phyloP scores from a whole-genome alignment of 2,113 vertebrate genomes.

The Merops nubicus region DNA sequence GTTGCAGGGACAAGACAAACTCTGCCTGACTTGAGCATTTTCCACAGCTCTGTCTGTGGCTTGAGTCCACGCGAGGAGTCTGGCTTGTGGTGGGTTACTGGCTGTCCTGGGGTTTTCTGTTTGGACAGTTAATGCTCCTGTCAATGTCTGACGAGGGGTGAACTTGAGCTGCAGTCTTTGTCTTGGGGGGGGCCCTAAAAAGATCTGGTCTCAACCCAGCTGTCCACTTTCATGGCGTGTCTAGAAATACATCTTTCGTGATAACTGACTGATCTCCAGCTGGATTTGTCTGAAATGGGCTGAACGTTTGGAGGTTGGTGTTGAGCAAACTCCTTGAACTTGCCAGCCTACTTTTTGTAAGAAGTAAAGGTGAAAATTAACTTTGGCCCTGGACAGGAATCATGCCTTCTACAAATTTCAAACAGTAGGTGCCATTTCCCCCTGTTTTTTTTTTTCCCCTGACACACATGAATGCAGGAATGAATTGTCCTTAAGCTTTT shows the following conservation, averaged over 20 bases:
- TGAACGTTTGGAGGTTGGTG: background rate
- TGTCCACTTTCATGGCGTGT: background rate
- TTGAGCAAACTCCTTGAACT: background rate
- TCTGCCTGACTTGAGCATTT: background rate
- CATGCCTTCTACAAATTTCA: background rate
- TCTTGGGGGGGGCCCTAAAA: background rate
- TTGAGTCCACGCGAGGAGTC: background rate
- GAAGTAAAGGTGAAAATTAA: background rate
- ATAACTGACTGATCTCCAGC: background rate
- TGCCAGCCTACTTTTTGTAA: background rate
- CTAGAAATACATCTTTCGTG: background rate
- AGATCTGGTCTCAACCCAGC: background rate
- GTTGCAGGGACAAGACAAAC: background rate
- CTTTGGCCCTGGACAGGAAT: background rate
- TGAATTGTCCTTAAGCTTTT: background rate
- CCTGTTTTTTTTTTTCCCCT: background rate
- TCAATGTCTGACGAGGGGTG: background rate
- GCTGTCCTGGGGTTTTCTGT: background rate
- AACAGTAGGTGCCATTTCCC: background rate
- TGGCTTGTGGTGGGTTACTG: background rate
- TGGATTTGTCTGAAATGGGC: background rate
- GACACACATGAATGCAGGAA: background rate
- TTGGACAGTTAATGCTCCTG: background rate
- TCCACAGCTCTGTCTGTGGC: background rate
- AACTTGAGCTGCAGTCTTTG: background rate